Evolutionary conservation across 2,113 vertebrate species (phyloP).

Genomic region (Ovis aries): ARS-UI_Ramb_v3.0 NC_056058.1:81626001-81626500

Average conservation of each 20-base stretch:
- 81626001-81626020: background rate
- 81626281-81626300: background rate
- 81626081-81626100: background rate
- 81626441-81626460: background rate
- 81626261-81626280: background rate
- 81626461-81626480: background rate
- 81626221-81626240: background rate
- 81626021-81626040: background rate
- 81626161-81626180: background rate
- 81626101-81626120: background rate
- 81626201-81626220: background rate
- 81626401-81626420: background rate
- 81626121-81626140: background rate
- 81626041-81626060: background rate
- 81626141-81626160: background rate
- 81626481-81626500: background rate
- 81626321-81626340: background rate
- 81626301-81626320: background rate
- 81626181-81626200: background rate
- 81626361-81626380: accelerated
- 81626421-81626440: background rate
- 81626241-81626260: background rate
- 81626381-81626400: background rate
- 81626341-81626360: background rate
- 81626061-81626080: background rate